Evolutionary conservation across 53 echinoderm and acorn worm species (phyloP), one percentile per base, ranked within the genome.

Genomic region (Glandiceps talaboti): DNA sequence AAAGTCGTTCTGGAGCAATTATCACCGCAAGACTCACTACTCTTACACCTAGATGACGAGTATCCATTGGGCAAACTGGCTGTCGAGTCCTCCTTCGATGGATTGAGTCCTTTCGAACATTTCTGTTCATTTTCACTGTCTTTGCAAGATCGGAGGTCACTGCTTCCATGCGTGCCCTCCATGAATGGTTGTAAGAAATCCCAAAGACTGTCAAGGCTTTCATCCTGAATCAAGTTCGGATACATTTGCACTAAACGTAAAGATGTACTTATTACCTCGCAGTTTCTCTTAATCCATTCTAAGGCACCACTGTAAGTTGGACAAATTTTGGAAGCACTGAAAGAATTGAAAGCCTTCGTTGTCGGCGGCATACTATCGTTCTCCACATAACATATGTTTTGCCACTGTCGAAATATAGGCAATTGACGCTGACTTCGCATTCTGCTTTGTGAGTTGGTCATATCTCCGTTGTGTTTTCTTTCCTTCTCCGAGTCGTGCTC

Each of bases 281-380:
- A 82, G 33, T 87, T 89, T 64, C 88, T 82, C 45, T 92, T 79
- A 10, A 92, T 83, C 92, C 92, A 92, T 32, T 90, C 87, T 26
- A 85, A 73, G 1, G 92, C 92, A 31, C 87, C 87, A 74, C 81
- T 90, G 33, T 87, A 90, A 27, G 89, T 88, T 26, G 90, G 64
- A 45, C 64, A 12, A 45, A 45, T 6, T 45, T 45, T 45, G 64
- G 64, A 45, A 45, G 64, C 64, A 45, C 64, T 45, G n/a, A n/a
- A n/a, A n/a, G n/a, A n/a, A n/a, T n/a, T n/a, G 64, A 45, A 20
- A 6, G 64, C 64, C 64, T 45, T 45, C 64, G 64, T 12, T 20
- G 6, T 6, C 64, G 64, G 64, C 6, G 64, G 6, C 6, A 20
- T 45, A 6, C 64, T 20, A 20, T 20, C 20, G 20, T 20, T 20